These are phyloP conservation scores for Heliconius melpomene DNA, from an alignment of 1,140 invertebrate genomes.

Conservation along the genomic window DNA sequence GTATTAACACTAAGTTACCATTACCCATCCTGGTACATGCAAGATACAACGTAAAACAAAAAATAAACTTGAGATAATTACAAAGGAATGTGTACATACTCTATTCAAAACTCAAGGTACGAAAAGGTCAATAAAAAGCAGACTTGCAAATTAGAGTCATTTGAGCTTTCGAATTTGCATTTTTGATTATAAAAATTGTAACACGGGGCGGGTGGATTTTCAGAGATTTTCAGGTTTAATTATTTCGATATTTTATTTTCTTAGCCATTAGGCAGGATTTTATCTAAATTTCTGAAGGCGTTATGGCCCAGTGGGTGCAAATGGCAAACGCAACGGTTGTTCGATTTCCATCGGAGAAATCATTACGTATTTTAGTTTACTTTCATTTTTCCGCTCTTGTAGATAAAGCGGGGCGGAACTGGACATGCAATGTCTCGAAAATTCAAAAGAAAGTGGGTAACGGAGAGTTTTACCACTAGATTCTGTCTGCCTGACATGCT, in stretches of 20 bases:
- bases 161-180: conserved; percentile 33
- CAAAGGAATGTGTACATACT: not conserved
- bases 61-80: not conserved
- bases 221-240: conserved; percentile 18
- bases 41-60: not conserved
- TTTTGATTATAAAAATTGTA: conserved; percentile 38
- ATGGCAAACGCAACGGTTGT: too few species aligned
- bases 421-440: too few species aligned
- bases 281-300: too few species aligned
- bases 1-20: not conserved
- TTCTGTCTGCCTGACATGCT: too few species aligned
- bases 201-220: conserved; percentile 28
- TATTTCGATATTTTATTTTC: not conserved
- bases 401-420: too few species aligned
- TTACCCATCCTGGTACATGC: not conserved
- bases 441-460: too few species aligned
- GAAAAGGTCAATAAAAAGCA: conserved; percentile 3
- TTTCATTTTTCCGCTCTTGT: too few species aligned
- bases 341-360: too few species aligned
- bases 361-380: too few species aligned
- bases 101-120: conserved; percentile 6
- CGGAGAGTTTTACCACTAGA: too few species aligned
- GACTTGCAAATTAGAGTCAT: conserved; percentile 4
- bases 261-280: not conserved
- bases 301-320: too few species aligned